Conservation (phyloP, 1,140 invertebrate genomes). For the Bilobella aurantiaca region DNA sequence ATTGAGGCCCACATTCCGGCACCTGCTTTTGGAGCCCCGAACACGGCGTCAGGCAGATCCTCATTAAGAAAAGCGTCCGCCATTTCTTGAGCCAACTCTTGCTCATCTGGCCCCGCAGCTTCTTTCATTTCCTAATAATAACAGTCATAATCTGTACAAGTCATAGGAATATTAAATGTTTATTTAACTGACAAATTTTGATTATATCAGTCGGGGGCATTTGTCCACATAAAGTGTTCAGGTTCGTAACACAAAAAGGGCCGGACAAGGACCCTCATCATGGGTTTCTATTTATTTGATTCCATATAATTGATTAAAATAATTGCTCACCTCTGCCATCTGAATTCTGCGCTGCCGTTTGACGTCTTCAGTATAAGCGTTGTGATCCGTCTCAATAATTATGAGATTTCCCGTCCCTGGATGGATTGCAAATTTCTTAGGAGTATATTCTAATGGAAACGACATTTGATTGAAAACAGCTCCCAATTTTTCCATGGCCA, state of each 20-base stretch:
- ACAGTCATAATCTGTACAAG: not conserved
- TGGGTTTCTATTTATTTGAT: not conserved
- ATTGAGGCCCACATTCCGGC: slow-evolving; percentile 94
- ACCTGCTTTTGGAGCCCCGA: slow-evolving; percentile 93
- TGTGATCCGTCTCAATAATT: slow-evolving; percentile 95
- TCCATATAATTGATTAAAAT: not conserved
- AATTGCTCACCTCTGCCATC: slow-evolving; percentile 52
- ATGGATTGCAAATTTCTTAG: slow-evolving; percentile 89
- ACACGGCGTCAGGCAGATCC: slow-evolving; percentile 81
- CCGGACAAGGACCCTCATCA: slow-evolving; percentile 13
- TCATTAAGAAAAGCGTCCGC: slow-evolving; percentile 92
- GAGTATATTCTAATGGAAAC: slow-evolving; percentile 87
- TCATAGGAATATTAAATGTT: not conserved
- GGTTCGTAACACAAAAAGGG: slow-evolving; percentile 1
- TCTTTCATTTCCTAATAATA: slow-evolving; percentile 78
- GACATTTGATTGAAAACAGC: slow-evolving; percentile 92
- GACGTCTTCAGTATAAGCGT: slow-evolving; percentile 94
- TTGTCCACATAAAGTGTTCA: slow-evolving; percentile 17
- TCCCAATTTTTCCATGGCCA: slow-evolving; percentile 95
- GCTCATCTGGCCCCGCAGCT: slow-evolving; percentile 86
- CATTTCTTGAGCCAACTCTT: slow-evolving; percentile 90
- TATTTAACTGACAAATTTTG: not conserved
- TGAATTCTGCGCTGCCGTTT: slow-evolving; percentile 78
- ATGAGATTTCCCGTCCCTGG: slow-evolving; percentile 83
- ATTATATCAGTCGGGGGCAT: slow-evolving; percentile 13